These are phyloP conservation scores for Conus betulinus DNA, from an alignment of 1,140 invertebrate genomes.

Conservation along the genomic window DNA sequence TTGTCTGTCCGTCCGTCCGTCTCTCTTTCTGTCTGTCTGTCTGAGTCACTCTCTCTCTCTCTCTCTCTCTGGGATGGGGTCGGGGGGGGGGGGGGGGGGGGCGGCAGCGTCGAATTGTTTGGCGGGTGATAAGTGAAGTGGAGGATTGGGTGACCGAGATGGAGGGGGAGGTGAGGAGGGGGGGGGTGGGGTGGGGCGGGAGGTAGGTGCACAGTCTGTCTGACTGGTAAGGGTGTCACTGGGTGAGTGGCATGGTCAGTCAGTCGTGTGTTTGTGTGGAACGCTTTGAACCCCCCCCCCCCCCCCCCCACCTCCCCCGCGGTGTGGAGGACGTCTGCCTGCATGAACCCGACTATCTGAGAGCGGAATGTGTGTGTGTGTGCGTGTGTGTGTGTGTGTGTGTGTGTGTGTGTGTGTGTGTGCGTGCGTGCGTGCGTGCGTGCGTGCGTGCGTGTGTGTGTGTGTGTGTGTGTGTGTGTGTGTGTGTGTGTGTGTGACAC, in stretches of 20 bases:
- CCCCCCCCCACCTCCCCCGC: too few relatives aligned
- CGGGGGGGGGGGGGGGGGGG: too few relatives aligned
- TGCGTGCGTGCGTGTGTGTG: not conserved
- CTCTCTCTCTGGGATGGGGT: not conserved
- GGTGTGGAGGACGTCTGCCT: not conserved
- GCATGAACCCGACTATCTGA: not conserved
- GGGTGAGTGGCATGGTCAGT: not conserved
- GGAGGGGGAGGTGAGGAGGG: too few relatives aligned
- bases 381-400: constrained; percentile 19
- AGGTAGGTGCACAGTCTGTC: not conserved
- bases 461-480: not conserved
- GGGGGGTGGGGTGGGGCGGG: too few relatives aligned
- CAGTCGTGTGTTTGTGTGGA: not conserved
- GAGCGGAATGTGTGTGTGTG: not conserved
- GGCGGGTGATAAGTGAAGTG: too few relatives aligned
- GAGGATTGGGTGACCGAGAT: too few relatives aligned
- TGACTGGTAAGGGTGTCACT: not conserved
- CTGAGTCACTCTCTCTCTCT: not conserved
- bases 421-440: not conserved
- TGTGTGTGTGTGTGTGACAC: constrained; percentile 5
- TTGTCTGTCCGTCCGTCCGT: not conserved
- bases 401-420: not conserved
- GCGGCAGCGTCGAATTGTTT: too few relatives aligned
- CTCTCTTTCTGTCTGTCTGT: not conserved
- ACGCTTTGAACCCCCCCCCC: not conserved